phyloP scores from a whole-genome alignment of 1,140 invertebrate species.

The Phymorhynchus buccinoides region DNA sequence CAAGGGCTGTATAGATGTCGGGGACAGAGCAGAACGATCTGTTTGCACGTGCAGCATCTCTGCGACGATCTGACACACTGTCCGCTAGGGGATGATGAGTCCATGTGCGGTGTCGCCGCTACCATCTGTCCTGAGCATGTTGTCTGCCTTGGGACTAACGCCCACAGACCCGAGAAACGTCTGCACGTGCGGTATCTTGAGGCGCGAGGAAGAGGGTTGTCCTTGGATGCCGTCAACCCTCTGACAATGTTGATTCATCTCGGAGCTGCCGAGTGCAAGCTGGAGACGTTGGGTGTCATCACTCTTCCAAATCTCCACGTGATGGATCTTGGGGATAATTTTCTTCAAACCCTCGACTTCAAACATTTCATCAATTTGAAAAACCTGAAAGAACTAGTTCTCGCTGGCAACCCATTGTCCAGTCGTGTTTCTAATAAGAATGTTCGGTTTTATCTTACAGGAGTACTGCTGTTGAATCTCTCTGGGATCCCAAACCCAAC shows the following conservation, averaged over 20 bases:
- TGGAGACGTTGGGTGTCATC: neutral
- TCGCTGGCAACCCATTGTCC: constrained; percentile 24
- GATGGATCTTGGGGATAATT: constrained; percentile 37
- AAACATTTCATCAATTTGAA: neutral
- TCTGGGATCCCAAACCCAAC: no score
- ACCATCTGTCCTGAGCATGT: constrained; percentile 46
- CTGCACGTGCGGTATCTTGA: neutral
- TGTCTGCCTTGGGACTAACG: neutral
- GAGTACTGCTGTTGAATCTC: no score
- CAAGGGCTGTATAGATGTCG: constrained; percentile 37
- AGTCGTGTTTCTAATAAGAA: no score
- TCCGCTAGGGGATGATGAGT: constrained; percentile 42
- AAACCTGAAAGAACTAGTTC: constrained; percentile 32
- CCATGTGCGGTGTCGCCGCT: constrained; percentile 25
- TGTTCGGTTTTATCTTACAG: no score
- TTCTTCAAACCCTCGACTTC: neutral
- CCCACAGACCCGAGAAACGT: neutral
- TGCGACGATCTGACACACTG: constrained; percentile 33
- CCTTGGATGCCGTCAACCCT: neutral
- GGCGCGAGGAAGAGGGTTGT: neutral
- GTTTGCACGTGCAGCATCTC: constrained; percentile 20
- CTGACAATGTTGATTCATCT: neutral
- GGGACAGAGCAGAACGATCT: constrained; percentile 1
- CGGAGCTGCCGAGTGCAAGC: neutral
- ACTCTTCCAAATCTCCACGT: neutral